Evolutionary conservation across 2,113 vertebrate genomes (phyloP), one percentile per base, ranked within the genome.

Genomic region (Mola mola): DNA sequence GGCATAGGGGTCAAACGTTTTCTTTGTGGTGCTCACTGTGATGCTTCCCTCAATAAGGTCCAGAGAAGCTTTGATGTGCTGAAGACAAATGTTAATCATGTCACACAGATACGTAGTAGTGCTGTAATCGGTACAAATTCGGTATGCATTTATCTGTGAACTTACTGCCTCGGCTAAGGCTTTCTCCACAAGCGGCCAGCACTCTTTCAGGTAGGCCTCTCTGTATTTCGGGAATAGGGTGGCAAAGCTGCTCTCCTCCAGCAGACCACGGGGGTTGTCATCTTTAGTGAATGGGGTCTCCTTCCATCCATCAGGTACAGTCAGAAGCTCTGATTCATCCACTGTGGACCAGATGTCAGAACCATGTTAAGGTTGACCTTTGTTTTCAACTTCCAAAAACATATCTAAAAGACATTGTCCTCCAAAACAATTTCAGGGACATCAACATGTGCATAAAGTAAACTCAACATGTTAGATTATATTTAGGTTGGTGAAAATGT

Each of bases 241-340:
- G 20, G 97, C 97, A 66, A 99, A 99, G 80, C 95, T 98, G 92
- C 97, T 99, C 76, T 98, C 96, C 63, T 98, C 97, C 89, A 98
- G 72, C 15, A 99, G 83, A 4, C 97, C 96, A 8, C 80, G 93
- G 11, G 95, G 95, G 55, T 99, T 99, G 88, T 99, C 95, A 0
- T 94, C 94, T 74, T 78, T 93, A 7, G 85, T 93, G 81, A 99
- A 99, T 0, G 79, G 1, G 0, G 94, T 90, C 68, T 98, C 96
- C 56, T 94, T 97, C 97, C 97, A 98, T 42, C 95, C 97, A 40
- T 99, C 96, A 3, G 96, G 96, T 25, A 98, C 97, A 2, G 93
- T 95, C 16, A 98, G 87, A 21, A 98, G 95, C 3, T 96, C 95
- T 1, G 92, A 75, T 33, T 96, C 83, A 31, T 87, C 79, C 52